These are phyloP conservation scores for Hipposideros armiger DNA, from an alignment of 2,113 vertebrate species.

Conservation along the genomic window DNA sequence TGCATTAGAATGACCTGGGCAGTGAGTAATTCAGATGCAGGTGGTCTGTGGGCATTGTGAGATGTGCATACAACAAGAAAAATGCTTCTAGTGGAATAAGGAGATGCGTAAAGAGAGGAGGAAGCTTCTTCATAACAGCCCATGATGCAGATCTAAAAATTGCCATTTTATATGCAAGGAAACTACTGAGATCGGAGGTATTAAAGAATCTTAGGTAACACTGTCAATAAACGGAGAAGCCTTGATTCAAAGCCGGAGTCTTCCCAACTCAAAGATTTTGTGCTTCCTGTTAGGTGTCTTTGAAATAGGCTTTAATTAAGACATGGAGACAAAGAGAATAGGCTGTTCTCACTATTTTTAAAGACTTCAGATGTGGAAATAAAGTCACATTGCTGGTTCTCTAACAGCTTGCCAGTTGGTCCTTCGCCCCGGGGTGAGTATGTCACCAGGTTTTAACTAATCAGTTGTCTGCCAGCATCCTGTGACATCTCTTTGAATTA, in stretches of 20 bases:
- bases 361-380: neutral
- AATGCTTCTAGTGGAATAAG: neutral
- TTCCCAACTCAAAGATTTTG: neutral
- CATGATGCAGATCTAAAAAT: neutral
- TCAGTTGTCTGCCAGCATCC: neutral
- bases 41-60: neutral
- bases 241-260: neutral
- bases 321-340: neutral
- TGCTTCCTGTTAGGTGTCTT: neutral
- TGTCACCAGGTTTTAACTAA: neutral
- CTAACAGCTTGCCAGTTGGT: neutral
- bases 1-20: neutral
- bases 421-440: neutral
- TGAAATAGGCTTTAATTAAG: neutral
- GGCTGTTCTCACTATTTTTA: neutral
- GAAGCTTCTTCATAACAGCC: neutral
- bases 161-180: neutral
- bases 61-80: neutral
- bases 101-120: neutral
- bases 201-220: neutral
- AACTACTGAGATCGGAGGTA: neutral
- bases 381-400: neutral
- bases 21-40: neutral
- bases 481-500: neutral
- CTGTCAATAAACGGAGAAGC: neutral